phyloP scores from a whole-genome alignment of 2,888 invertebrate genomes.

The Mesorhabditis sp. region DNA sequence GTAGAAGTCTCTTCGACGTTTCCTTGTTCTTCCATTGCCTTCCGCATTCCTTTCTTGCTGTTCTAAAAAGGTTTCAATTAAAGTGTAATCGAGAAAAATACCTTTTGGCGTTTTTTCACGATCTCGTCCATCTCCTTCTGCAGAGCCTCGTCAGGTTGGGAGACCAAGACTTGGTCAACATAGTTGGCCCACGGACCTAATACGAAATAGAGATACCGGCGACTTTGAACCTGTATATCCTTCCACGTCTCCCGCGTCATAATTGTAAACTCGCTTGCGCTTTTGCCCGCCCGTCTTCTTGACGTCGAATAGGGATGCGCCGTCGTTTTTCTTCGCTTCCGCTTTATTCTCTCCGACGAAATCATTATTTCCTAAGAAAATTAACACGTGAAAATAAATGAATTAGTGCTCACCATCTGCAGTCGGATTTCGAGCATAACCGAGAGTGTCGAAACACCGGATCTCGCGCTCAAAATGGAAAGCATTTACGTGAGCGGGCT shows the following conservation, averaged over 20 bases:
- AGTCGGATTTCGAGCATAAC: constrained; percentile 90
- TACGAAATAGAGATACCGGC: not conserved
- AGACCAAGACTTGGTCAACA: constrained; percentile 80
- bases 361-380: constrained; percentile 16
- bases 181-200: constrained; percentile 85
- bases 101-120: constrained; percentile 85
- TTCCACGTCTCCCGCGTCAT: constrained; percentile 82
- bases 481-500: constrained; percentile 87
- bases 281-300: constrained; percentile 58
- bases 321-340: constrained; percentile 27
- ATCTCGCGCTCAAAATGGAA: constrained; percentile 65
- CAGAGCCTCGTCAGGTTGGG: constrained; percentile 87
- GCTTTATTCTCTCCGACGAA: constrained; percentile 53
- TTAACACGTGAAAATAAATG: not conserved
- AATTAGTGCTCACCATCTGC: constrained; percentile 64
- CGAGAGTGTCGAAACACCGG: constrained; percentile 53
- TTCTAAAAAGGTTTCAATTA: constrained; percentile 19
- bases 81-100: constrained; percentile 69
- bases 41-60: constrained; percentile 90
- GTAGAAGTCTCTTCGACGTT: constrained; percentile 47
- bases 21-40: constrained; percentile 92
- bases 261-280: constrained; percentile 78
- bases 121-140: constrained; percentile 88
- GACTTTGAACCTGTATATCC: constrained; percentile 77
- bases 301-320: constrained; percentile 77